Evolutionary conservation across 2,888 invertebrate genomes (phyloP), one percentile per base, ranked within the genome.

Genomic region (Drosophila acutilabella): DNA sequence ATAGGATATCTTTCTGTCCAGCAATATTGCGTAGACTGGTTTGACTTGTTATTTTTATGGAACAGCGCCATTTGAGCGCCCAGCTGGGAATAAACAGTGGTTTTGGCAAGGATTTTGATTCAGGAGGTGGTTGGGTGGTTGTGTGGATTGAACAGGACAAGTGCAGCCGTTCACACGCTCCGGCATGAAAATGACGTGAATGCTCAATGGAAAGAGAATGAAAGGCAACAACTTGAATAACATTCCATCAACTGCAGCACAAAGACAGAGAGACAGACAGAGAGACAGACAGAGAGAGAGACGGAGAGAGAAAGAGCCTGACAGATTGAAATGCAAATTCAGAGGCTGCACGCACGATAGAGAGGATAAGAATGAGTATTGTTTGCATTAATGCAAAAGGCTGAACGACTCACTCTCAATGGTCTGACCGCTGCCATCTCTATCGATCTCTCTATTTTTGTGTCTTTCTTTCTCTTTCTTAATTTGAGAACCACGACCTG

Each of bases 281-380:
- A 36, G 45, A 20, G 36, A 5, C 20, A 3, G 33, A 13, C 13
- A 30, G 16, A 18, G 8, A 26, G 14, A 53, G 41, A 41, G 14
- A 6, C 8, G 2, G 26, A 47, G n/a, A 47, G 47, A 26, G 52
- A 11, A 30, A 20, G 11, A 18, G 13, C 13, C 26, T 8, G 41
- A 42, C 73, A 64, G 36, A 70, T 71, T 64, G 76, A 75, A 77
- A 86, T 84, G 83, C 81, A 86, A 83, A 79, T 81, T 71, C 44
- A 33, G 53, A 56, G 54, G 64, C 20, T 41, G 53, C 33, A n/a
- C 40, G 65, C 16, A 38, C 18, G 53, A 10, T 7, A n/a, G 20
- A 45, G 53, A 7, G 36, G 13, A 36, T 36, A 13, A 36, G 30
- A 30, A 45, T 56, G 57, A 52, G 54, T 64, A 58, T 61, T 64